Evolutionary conservation across 2,113 vertebrate species (phyloP).

Genomic region (Felis catus): DNA sequence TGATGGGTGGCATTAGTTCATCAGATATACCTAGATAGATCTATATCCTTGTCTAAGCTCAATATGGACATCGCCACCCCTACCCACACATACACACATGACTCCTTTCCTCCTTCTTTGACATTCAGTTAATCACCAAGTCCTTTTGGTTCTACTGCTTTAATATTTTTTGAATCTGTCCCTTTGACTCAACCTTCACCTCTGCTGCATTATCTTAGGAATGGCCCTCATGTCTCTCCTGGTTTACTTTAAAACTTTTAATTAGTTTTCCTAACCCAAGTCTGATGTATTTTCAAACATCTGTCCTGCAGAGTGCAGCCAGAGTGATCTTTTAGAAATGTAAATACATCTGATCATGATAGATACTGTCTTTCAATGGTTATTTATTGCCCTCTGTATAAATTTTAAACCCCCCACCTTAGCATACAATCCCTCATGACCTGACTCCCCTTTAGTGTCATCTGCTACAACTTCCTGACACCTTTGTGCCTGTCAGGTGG

Average conservation of each 20-base stretch:
- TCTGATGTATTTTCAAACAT: background rate
- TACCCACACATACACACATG: background rate
- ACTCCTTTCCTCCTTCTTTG: background rate
- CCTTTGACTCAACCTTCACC: background rate
- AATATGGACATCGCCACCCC: background rate
- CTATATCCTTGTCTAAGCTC: background rate
- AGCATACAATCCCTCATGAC: background rate
- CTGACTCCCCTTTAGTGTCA: background rate
- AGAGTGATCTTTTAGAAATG: background rate
- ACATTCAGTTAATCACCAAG: background rate
- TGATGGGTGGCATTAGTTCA: background rate
- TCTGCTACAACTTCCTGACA: background rate
- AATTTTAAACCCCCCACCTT: background rate
- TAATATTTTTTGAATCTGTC: background rate
- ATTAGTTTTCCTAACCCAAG: background rate
- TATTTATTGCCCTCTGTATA: background rate
- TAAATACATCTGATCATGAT: background rate
- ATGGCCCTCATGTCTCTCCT: background rate
- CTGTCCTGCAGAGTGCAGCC: background rate
- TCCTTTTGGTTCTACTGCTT: constrained; percentile 22
- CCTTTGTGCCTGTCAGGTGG: background rate
- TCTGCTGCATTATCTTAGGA: background rate
- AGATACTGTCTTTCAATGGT: background rate
- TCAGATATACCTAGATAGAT: background rate
- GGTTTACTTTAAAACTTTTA: background rate